Evolutionary conservation across 2,888 invertebrate genomes (phyloP).

Genomic region (Pyralis farinalis): DNA sequence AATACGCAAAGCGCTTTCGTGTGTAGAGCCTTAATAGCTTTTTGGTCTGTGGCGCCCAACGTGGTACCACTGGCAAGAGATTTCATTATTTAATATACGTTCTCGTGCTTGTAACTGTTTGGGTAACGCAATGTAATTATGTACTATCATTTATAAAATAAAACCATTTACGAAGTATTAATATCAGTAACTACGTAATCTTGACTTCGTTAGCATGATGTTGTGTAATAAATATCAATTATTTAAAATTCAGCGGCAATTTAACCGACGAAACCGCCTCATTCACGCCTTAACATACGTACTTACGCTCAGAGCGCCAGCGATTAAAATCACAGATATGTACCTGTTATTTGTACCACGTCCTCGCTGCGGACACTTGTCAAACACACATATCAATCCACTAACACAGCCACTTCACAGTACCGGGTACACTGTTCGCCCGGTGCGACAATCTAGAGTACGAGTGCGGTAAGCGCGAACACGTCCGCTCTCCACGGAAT

Average conservation of each 20-base stretch:
- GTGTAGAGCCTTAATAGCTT: constrained; percentile 15
- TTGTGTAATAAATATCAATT: not conserved
- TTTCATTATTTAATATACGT: constrained; percentile 27
- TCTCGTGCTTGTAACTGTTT: too few species aligned
- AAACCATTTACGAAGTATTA: not conserved
- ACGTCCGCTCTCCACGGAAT: constrained; percentile 43
- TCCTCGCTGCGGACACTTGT: constrained; percentile 42
- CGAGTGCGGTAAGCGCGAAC: constrained; percentile 22
- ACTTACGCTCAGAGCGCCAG: not conserved
- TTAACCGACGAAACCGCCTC: not conserved
- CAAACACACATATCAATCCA: constrained; percentile 46
- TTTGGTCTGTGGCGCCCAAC: constrained; percentile 32
- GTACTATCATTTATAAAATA: too few species aligned
- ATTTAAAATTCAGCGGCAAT: not conserved
- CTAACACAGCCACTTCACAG: constrained; percentile 53
- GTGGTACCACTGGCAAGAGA: constrained; percentile 23
- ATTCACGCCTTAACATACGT: constrained; percentile 1
- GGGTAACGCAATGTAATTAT: not conserved
- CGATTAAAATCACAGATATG: not conserved
- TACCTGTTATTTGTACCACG: constrained; percentile 15
- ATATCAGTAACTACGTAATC: not conserved
- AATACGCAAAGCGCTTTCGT: constrained; percentile 17
- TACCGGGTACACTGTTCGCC: constrained; percentile 50
- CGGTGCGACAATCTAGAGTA: constrained; percentile 31
- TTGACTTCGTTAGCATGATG: not conserved